These are phyloP conservation scores for Sebastes goodei DNA, from an alignment of 2,797 vertebrate species.

Conservation along the genomic window DNA sequence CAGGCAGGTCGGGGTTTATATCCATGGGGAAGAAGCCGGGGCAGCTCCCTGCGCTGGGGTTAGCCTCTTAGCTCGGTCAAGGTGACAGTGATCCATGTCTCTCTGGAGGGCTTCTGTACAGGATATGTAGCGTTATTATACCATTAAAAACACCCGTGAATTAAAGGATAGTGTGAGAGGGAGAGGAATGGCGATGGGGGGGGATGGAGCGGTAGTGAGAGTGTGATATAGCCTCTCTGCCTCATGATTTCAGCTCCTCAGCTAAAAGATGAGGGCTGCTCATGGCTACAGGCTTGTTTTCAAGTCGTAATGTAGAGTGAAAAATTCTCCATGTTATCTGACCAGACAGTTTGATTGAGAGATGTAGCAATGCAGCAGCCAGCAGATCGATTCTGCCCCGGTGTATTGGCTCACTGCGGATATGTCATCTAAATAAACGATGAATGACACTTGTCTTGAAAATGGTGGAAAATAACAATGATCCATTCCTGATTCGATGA, in stretches of 20 bases:
- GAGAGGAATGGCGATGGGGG: constrained; percentile 9
- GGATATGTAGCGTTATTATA: constrained; percentile 51
- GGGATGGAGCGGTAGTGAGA: constrained; percentile 4
- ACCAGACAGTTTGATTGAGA: constrained; percentile 62
- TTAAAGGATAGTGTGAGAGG: constrained; percentile 13
- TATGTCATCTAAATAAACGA: constrained; percentile 61
- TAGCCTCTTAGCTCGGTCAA: constrained; percentile 64
- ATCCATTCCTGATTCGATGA: constrained; percentile 1
- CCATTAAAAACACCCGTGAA: constrained; percentile 48
- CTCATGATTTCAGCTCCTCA: constrained; percentile 36
- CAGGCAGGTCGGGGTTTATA: constrained; percentile 14
- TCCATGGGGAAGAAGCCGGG: constrained; percentile 36
- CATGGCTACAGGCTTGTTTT: constrained; percentile 38
- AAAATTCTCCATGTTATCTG: constrained; percentile 47
- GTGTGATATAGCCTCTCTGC: constrained; percentile 32
- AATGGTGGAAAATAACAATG: constrained; percentile 18
- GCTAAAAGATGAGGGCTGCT: constrained; percentile 41
- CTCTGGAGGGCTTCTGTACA: constrained; percentile 51
- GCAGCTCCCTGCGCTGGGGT: constrained; percentile 46
- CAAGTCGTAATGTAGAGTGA: constrained; percentile 19
- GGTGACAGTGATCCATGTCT: constrained; percentile 72
- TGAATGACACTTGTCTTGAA: constrained; percentile 44
- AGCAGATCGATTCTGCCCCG: constrained; percentile 52
- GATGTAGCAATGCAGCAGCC: constrained; percentile 51
- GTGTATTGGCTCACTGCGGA: constrained; percentile 42